Evolutionary conservation across 2,797 vertebrate genomes (phyloP), one percentile per base, ranked within the genome.

Genomic region (Staurois parvus): DNA sequence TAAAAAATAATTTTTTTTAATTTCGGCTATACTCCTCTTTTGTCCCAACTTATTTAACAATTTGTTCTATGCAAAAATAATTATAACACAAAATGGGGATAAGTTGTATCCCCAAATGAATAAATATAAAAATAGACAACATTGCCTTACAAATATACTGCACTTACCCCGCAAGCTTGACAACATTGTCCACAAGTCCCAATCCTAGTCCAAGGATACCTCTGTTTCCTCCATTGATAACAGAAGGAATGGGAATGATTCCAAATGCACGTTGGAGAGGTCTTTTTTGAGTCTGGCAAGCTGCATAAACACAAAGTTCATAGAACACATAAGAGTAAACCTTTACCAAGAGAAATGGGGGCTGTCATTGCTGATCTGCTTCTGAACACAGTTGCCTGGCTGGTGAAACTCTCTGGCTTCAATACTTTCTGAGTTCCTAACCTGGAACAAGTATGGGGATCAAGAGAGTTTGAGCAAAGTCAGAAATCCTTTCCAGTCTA

Each of bases 211-310:
- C 73, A 68, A 84, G 11, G 11, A 76, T 15, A 5, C 74, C 74
- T 59, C 82, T 75, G 70, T 52, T 69, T 30, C 32, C 74, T 48
- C 67, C 79, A 5, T 67, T 3, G 40, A 72, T 29, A 17, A 37
- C 7, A 26, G 77, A 19, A 26, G 83, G 83, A 26, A 85, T 66
- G 34, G 83, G 42, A 48, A 85, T 85, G 56, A 79, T 72, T 62
- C 76, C 69, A 34, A 85, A 85, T 13, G 76, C 83, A 34, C 74
- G 79, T 34, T 79, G 76, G 29, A 85, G 24, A 67, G 69, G 70
- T 79, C 34, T 13, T 48, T n/a, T 79, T 15, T 85, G 83, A 10
- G 69, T 85, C 40, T 85, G 69, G 28, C 76, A 79, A 17, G 69
- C 83, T 85, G 29, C n/a, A 28, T 21, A 40, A 6, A 64, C 1